phyloP scores from a whole-genome alignment of 2,113 vertebrate species.

The Plecturocebus donacophilus region DNA sequence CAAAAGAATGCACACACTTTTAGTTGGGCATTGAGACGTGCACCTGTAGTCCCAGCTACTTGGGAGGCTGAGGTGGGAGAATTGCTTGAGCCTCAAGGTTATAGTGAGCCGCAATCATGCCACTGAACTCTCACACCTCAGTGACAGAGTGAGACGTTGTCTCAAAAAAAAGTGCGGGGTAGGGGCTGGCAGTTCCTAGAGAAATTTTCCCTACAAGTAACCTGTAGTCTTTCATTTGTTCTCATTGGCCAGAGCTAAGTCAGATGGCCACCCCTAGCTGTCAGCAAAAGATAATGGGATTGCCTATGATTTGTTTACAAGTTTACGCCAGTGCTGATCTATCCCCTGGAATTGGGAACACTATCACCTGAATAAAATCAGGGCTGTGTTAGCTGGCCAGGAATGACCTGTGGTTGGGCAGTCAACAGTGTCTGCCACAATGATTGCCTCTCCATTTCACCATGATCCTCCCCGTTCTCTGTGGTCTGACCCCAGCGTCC shows the following conservation, averaged over 20 bases:
- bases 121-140: too few species aligned
- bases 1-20: too few species aligned
- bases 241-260: not conserved
- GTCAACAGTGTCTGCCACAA: not conserved
- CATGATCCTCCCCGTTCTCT: not conserved
- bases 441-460: not conserved
- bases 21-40: too few species aligned
- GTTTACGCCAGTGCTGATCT: not conserved
- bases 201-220: not conserved
- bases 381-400: not conserved
- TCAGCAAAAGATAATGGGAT: not conserved
- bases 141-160: too few species aligned
- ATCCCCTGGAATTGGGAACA: not conserved
- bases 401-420: not conserved
- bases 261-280: not conserved
- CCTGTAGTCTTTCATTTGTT: not conserved
- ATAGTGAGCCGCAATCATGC: too few species aligned
- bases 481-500: accelerated
- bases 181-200: too few species aligned
- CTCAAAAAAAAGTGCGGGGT: too few species aligned
- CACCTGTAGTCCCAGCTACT: too few species aligned
- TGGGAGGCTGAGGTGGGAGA: too few species aligned
- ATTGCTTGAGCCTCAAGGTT: too few species aligned
- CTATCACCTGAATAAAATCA: not conserved
- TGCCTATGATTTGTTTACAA: not conserved